These are phyloP conservation scores for Nyctibius bracteatus DNA, from an alignment of 2,113 vertebrate species.

Conservation along the genomic window DNA sequence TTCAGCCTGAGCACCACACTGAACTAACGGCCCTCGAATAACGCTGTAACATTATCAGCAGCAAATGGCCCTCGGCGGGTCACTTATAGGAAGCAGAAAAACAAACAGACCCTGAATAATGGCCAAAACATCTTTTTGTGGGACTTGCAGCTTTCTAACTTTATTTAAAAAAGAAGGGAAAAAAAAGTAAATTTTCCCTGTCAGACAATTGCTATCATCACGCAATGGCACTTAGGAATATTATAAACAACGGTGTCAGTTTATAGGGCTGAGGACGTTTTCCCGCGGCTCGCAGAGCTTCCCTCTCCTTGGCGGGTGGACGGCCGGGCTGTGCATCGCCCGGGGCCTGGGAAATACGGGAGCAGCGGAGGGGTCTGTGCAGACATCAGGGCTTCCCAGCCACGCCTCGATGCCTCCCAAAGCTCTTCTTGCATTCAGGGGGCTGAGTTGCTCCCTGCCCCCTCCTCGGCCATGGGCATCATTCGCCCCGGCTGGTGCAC, in stretches of 20 bases:
- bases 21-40: background rate
- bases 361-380: background rate
- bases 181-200: conserved; percentile 17
- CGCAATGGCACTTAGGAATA: conserved; percentile 47
- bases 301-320: background rate
- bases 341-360: background rate
- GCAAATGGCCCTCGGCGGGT: background rate
- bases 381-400: accelerated
- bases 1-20: background rate
- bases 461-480: accelerated
- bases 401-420: background rate
- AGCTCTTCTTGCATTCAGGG: accelerated
- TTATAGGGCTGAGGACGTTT: background rate
- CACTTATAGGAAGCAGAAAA: background rate
- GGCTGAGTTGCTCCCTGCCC: background rate
- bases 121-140: background rate
- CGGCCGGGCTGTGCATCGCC: background rate
- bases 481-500: accelerated
- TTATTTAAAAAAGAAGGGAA: background rate
- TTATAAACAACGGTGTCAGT: conserved; percentile 50
- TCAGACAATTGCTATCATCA: background rate
- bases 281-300: background rate
- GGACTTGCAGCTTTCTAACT: background rate
- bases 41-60: background rate
- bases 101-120: background rate